Conservation (phyloP, 2,888 invertebrate genomes). For the Pheosia tremula region DNA sequence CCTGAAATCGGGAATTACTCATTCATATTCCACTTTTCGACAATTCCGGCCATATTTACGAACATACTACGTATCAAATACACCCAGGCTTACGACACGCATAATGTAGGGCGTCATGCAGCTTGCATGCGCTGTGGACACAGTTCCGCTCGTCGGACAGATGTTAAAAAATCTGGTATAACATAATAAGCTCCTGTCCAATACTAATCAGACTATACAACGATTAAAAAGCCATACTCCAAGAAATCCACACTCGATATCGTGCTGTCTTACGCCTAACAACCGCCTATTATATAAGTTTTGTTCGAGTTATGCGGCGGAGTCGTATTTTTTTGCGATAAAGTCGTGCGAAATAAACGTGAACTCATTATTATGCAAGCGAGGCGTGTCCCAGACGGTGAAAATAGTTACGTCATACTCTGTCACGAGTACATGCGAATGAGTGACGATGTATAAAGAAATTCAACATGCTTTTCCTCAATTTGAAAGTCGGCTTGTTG, state of each 20-base stretch:
- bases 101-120: no score
- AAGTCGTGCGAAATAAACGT: slow-evolving; percentile 56
- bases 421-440: slow-evolving; percentile 48
- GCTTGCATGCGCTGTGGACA: no score
- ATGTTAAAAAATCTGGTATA: no score
- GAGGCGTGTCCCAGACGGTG: slow-evolving; percentile 47
- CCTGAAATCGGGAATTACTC: no score
- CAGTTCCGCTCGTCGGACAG: no score
- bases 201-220: no score
- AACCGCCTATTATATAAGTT: slow-evolving; percentile 38
- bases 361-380: slow-evolving; percentile 57
- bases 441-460: slow-evolving; percentile 38
- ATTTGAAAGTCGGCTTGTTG: slow-evolving; percentile 15
- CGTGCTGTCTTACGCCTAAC: slow-evolving; percentile 17
- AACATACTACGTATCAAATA: no score
- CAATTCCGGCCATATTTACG: no score
- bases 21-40: no score
- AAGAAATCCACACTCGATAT: slow-evolving; percentile 14
- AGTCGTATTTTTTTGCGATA: slow-evolving; percentile 40
- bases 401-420: slow-evolving; percentile 58
- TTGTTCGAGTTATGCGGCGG: slow-evolving; percentile 28
- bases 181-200: no score
- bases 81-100: no score
- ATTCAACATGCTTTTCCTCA: slow-evolving; percentile 27
- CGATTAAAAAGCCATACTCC: slow-evolving; percentile 6